Base-by-base conservation (phyloP, 2,113 vertebrate genomes). In the Corythoichthys haematopterus region DNA sequence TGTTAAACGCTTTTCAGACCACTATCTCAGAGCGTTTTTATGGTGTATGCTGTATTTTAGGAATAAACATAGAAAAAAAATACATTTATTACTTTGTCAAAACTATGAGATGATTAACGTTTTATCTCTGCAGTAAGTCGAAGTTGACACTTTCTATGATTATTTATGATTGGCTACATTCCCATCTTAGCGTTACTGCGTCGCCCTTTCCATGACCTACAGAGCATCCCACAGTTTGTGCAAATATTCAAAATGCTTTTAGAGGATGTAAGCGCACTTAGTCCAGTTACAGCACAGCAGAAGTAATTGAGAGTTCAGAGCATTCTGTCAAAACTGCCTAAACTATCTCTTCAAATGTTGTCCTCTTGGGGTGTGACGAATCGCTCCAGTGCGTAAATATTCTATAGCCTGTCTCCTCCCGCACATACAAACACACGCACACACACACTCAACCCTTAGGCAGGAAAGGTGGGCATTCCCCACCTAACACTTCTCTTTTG, bases 71-170 rank as follows among this genome's bases (percentile, higher is more conserved):
- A 28, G 20, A 28, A 79, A 36, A 20, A 55, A 67, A 64, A 72
- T 66, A 68, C 77, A 68, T 83, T 77, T 81, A 78, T 62, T 20
- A 9, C 64, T 76, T 68, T 85, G 84, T 89, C 86, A 80, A 66
- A 85, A 76, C 71, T 76, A 83, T 85, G 83, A 69, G 77, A 76
- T 81, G 88, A 85, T 85, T 88, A 85, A 84, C 75, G 83, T 69
- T 75, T 62, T 70, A 75, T 84, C 73, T 63, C 35, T 11, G 14
- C 35, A 4, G 33, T 0, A 57, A 79, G 80, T 83, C 83, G 84
- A 84, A 74, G 53, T 74, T 79, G 85, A 85, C 85, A 70, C 74
- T 47, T 80, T 86, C 75, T 81, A 82, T 72, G 76, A 83, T 87
- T 87, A 84, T 89, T 86, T 89, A 87, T 11, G 71, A 81, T 59